These are phyloP conservation scores for Telmatochromis sp. DNA, from an alignment of 2,113 vertebrate genomes.

Conservation along the genomic window DNA sequence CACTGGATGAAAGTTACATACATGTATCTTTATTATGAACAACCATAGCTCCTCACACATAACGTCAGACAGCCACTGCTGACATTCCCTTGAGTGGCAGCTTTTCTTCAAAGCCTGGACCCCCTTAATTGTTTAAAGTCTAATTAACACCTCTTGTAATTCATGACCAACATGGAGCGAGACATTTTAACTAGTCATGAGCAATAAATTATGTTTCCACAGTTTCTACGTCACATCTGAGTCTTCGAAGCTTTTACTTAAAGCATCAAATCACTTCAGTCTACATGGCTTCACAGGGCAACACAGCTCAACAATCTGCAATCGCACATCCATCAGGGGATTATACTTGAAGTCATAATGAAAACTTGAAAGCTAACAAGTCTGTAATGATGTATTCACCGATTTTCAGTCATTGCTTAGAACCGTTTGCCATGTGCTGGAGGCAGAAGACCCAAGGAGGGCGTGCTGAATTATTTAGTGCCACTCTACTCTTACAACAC, in stretches of 20 bases:
- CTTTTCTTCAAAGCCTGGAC: neutral
- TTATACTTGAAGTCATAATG: neutral
- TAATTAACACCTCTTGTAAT: neutral
- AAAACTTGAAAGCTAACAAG: neutral
- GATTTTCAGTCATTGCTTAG: neutral
- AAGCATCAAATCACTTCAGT: neutral
- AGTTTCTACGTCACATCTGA: neutral
- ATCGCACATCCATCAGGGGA: neutral
- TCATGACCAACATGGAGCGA: neutral
- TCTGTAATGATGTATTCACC: neutral
- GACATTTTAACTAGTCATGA: neutral
- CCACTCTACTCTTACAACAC: conserved; percentile 42
- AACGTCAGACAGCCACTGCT: neutral
- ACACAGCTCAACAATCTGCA: neutral
- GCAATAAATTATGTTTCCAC: neutral
- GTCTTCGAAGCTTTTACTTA: neutral
- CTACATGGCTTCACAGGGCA: neutral
- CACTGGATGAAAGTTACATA: neutral
- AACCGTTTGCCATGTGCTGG: conserved; percentile 20
- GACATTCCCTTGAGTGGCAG: neutral
- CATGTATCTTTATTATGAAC: neutral
- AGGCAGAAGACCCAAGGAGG: neutral
- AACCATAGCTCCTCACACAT: neutral
- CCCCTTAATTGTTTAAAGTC: neutral
- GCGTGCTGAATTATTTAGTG: conserved; percentile 58